phyloP scores from a whole-genome alignment of 2,113 vertebrate genomes.

The Hippopotamus amphibius region DNA sequence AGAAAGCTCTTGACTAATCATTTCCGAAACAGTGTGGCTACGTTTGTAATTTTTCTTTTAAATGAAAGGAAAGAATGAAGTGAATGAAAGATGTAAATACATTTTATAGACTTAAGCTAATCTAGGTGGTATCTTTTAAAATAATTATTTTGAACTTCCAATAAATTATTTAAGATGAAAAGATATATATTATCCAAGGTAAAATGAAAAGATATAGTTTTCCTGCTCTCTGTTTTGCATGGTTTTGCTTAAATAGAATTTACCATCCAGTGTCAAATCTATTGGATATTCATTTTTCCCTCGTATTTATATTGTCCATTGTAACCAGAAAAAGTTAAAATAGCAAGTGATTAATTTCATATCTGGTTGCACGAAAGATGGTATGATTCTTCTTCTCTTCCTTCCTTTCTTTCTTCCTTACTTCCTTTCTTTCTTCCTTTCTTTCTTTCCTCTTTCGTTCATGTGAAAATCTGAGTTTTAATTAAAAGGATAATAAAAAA shows the following conservation, averaged over 20 bases:
- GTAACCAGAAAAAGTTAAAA: not conserved
- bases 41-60: not conserved
- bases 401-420: not conserved
- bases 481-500: not conserved
- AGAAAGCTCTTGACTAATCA: not conserved
- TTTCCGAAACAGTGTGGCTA: not conserved
- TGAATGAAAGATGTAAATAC: not conserved
- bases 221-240: not conserved
- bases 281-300: constrained; percentile 25
- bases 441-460: not conserved
- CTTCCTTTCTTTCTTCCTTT: not conserved
- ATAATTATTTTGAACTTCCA: not conserved
- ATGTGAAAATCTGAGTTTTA: not conserved
- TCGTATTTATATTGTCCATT: not conserved
- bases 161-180: constrained; percentile 34
- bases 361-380: not conserved
- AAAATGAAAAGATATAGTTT: constrained; percentile 56
- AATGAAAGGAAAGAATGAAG: not conserved
- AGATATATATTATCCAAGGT: not conserved
- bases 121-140: not conserved
- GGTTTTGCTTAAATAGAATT: not conserved
- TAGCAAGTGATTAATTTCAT: not conserved
- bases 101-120: not conserved
- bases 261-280: not conserved
- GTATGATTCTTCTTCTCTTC: not conserved